phyloP scores from a whole-genome alignment of 2,888 invertebrate species.

The Chrysotoxum bicinctum region DNA sequence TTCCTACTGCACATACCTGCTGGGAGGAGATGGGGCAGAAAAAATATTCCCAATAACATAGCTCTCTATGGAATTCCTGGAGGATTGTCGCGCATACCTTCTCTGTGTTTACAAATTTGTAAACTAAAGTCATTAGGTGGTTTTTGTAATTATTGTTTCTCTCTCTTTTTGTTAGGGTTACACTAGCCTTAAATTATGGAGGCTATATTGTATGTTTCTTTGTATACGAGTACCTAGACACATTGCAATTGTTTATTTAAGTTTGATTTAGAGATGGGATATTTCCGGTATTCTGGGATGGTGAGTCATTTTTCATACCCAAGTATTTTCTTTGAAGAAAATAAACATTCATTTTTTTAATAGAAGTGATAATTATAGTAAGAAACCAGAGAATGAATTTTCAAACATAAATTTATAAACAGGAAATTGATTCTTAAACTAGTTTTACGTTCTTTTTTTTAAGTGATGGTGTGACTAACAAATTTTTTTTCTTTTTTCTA shows the following conservation, averaged over 20 bases:
- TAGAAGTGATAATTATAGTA: not conserved
- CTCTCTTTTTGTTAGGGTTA: not conserved
- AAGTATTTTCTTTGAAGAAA: not conserved
- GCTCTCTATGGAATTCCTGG: constrained; percentile 1
- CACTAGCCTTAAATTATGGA: constrained; percentile 18
- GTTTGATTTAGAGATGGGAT: constrained; percentile 14
- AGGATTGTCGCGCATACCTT: constrained; percentile 5
- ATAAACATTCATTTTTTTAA: constrained; percentile 5
- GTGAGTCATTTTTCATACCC: constrained; percentile 26
- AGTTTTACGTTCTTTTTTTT: not conserved
- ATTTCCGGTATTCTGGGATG: not conserved
- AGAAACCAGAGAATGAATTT: not conserved
- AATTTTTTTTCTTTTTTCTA: constrained; percentile 16
- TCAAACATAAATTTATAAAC: not conserved
- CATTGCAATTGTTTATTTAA: constrained; percentile 29
- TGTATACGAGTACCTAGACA: not conserved
- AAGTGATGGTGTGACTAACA: constrained; percentile 20
- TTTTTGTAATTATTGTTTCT: constrained; percentile 27
- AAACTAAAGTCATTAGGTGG: constrained; percentile 29
- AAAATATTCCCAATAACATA: constrained; percentile 5
- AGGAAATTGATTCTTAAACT: constrained; percentile 50
- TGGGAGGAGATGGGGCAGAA: not conserved
- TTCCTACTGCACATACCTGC: constrained; percentile 21
- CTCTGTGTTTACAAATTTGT: constrained; percentile 15
- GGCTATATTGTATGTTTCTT: not conserved